Evolutionary conservation across 1,140 invertebrate species (phyloP), one percentile per base, ranked within the genome.

Genomic region (Heterodera carotae): DNA sequence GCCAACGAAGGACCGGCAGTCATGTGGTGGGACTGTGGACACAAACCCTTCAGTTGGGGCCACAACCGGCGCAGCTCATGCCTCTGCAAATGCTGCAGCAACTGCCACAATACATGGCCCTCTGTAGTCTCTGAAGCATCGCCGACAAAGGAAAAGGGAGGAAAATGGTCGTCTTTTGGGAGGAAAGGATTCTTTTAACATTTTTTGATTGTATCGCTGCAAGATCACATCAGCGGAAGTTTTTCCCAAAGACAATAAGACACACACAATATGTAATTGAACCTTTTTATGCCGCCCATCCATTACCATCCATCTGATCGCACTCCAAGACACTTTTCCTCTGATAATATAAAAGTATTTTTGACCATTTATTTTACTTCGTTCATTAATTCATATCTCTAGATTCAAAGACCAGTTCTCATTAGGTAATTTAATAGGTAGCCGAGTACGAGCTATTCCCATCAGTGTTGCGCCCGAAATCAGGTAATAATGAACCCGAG

Each of bases 91-190:
- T 31, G 48, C 56, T 31, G 31, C 53, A 22, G 6, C 56, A 69
- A 27, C 29, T 69, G 31, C 69, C 69, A 25, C 69, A 22, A 56
- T 27, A 43, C 43, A 60, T 25, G 69, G 31, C 33, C 43, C 43
- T 53, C 39, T 72, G 36, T 60, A 72, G 43, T 56, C 43, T 69
- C 29, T 31, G 6, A 33, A 69, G 31, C 67, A 18, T 15, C 48
- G 22, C 22, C 15, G 18, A 18, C 12, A n/a, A 56, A 56, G 48
- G 48, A 56, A 56, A 22, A 5, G 48, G 18, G 22, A 5, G 48
- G 22, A 56, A 18, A 56, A 56, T 56, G 22, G 4, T 15, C 48
- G n/a, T n/a, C n/a, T n/a, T n/a, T 56, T 15, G 48, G 15, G 48
- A 22, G 4, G 22, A 18, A 18, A 56, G 6, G 39, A 43, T 43